phyloP scores from a whole-genome alignment of 2,888 invertebrate genomes.

The Allolobophora icterica region DNA sequence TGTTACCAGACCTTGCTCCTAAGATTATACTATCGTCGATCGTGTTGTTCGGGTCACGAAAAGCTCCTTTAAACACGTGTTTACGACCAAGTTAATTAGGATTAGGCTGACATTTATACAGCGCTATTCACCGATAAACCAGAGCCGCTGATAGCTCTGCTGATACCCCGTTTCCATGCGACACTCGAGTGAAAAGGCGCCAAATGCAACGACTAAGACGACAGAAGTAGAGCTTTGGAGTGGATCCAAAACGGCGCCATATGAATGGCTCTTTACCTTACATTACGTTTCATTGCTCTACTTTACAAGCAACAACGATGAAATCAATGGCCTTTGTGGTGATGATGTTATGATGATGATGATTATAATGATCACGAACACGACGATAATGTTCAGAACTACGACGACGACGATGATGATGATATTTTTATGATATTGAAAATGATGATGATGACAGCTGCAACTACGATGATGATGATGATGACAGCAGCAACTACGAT shows the following conservation, averaged over 20 bases:
- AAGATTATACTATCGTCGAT: neutral
- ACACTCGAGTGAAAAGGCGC: neutral
- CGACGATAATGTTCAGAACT: too few species aligned
- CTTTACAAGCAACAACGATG: neutral
- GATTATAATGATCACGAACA: too few species aligned
- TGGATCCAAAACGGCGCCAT: neutral
- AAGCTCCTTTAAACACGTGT: neutral
- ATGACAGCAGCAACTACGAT: too few species aligned
- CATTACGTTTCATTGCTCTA: too few species aligned
- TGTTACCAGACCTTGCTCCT: too few species aligned
- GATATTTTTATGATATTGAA: too few species aligned
- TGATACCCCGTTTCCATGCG: neutral
- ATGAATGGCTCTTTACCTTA: too few species aligned
- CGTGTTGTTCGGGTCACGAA: neutral
- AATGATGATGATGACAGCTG: too few species aligned
- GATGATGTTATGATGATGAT: neutral
- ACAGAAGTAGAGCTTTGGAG: neutral
- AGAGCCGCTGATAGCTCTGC: neutral
- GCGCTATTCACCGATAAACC: neutral
- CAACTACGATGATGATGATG: too few species aligned
- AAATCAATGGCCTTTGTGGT: neutral
- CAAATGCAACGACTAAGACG: neutral
- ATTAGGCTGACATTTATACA: neutral
- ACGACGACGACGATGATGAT: too few species aligned
- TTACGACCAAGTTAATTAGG: neutral